Evolutionary conservation across 2,113 vertebrate genomes (phyloP), one percentile per base, ranked within the genome.

Genomic region (Oceanites oceanicus): DNA sequence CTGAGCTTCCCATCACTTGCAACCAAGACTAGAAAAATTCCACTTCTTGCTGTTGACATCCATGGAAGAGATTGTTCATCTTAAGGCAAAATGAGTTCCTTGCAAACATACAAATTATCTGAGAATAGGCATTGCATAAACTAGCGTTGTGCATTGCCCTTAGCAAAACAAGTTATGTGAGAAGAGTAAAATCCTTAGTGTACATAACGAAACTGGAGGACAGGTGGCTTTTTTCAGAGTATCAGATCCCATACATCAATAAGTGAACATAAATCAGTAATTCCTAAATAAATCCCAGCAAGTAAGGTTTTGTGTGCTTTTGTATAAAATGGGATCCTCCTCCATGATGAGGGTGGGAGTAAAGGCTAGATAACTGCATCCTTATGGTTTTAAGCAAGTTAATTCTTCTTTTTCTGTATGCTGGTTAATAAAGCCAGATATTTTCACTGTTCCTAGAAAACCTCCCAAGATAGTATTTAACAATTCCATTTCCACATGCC

Each of bases 141-240:
- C 21, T 7, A 34, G 29, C 1, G 1, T 2, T 26, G 38, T 42
- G 36, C 40, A 22, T 34, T 4, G 3, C 26, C 50, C 9, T 40
- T 14, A 45, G 82, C 49, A 70, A 68, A 74, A 44, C 0, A 0
- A 15, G n/a, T 38, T 53, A 7, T 3, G 5, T 9, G n/a, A 67
- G 17, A 13, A 36, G 44, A 71, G 13, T 29, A 21, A 45, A 84
- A 71, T 55, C 50, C 56, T 44, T 13, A 17, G 25, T 9, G 23
- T 15, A 3, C 21, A 10, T 25, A 49, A 45, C 45, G 55, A 59
- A 75, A n/a, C 67, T 30, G 27, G 49, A 66, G 40, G 47, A 38
- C 0, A 10, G 25, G 50, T 42, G 58, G 15, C 23, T 49, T 66
- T 80, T 56, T 73, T 36, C 67, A 50, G 61, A 25, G 58, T 25